A percentile compares a stretch with the other conserved stretches of the same genome.
These are phyloP conservation scores for Tupiocoris notatus DNA, from an alignment of 2,888 invertebrate species.

Conservation along the genomic window DNA sequence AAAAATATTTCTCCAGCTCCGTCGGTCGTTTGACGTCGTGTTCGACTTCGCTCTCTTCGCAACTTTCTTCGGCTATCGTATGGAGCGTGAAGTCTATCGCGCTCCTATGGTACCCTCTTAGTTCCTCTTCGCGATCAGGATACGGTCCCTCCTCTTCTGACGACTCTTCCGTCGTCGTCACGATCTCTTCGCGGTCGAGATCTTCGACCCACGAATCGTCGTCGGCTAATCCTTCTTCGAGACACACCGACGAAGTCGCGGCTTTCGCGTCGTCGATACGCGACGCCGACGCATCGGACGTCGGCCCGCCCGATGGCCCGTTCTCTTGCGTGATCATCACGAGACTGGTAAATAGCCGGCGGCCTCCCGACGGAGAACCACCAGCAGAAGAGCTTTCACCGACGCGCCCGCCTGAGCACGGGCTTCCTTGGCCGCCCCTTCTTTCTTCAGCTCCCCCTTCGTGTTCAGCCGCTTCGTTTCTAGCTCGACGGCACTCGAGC, in stretches of 20 bases:
- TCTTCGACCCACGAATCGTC: constrained; percentile 92
- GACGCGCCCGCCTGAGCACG: not conserved
- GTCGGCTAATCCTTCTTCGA: constrained; percentile 84
- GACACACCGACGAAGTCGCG: constrained; percentile 63
- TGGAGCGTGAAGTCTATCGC: constrained; percentile 86
- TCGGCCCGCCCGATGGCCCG: constrained; percentile 50
- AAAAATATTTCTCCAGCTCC: constrained; percentile 87
- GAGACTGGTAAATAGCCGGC: constrained; percentile 73
- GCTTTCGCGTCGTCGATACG: constrained; percentile 46
- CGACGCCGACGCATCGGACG: constrained; percentile 63
- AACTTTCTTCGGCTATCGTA: constrained; percentile 91
- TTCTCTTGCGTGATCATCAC: constrained; percentile 83
- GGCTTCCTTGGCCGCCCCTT: constrained; percentile 34
- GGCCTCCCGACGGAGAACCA: constrained; percentile 55
- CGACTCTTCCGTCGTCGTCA: constrained; percentile 60
- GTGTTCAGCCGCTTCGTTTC: constrained; percentile 6
- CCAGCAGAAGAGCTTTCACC: constrained; percentile 46
- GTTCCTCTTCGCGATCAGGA: constrained; percentile 73
- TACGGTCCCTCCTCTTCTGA: constrained; percentile 56
- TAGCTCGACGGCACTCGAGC: constrained; percentile 32
- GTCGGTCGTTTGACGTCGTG: constrained; percentile 65
- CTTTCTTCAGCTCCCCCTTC: constrained; percentile 45
- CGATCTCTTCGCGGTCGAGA: constrained; percentile 58
- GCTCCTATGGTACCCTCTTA: constrained; percentile 77
- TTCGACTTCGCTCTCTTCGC: constrained; percentile 88